These are phyloP conservation scores for Heterocephalus glaber DNA, from an alignment of 2,113 vertebrate species.

Conservation along the genomic window DNA sequence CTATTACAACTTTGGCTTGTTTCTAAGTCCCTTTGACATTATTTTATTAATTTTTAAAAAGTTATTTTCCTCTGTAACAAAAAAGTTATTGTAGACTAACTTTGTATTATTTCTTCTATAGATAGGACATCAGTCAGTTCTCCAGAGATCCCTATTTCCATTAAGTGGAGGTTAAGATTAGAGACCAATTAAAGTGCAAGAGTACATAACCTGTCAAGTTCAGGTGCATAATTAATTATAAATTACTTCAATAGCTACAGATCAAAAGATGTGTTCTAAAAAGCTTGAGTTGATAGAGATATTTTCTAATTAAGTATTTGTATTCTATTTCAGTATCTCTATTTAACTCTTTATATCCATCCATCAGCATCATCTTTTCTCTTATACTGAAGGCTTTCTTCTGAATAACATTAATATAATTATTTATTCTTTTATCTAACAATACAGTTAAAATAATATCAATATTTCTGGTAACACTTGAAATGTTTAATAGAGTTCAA, in stretches of 20 bases:
- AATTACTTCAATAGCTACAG: neutral
- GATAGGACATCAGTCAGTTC: neutral
- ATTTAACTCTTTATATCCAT: neutral
- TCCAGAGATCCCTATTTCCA: neutral
- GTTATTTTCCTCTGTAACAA: neutral
- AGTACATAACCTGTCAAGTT: neutral
- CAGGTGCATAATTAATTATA: neutral
- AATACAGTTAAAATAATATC: neutral
- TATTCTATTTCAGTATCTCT: neutral
- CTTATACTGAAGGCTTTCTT: neutral
- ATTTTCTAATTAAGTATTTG: neutral
- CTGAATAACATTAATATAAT: neutral
- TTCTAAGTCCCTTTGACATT: neutral
- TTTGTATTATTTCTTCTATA: neutral
- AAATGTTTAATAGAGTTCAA: neutral
- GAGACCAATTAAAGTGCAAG: neutral
- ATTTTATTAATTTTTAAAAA: neutral
- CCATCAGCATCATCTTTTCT: neutral
- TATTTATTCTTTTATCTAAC: neutral
- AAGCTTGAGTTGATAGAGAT: neutral
- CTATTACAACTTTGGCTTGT: constrained; percentile 6
- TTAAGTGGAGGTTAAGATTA: neutral
- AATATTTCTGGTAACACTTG: neutral
- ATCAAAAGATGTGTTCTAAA: constrained; percentile 4
- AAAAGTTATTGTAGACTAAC: neutral